Evolutionary conservation across 1,140 invertebrate species (phyloP).

Genomic region (Drosophila tani): DNA sequence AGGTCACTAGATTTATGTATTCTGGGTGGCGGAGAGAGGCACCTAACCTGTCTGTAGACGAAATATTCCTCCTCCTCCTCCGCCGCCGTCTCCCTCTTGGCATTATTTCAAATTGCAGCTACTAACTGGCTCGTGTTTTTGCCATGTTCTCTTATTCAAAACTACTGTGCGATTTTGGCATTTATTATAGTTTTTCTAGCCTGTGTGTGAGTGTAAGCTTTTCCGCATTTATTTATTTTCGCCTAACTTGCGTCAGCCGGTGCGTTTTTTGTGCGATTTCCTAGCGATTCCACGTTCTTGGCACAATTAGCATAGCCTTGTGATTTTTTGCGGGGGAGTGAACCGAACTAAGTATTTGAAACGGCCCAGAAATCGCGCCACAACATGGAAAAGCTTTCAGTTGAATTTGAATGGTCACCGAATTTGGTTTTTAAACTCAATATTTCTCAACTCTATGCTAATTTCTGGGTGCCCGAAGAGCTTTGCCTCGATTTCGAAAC

Average conservation of each 20-base stretch:
- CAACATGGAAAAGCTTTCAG: slow-evolving; percentile 9
- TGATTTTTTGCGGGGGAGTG: slow-evolving; percentile 14
- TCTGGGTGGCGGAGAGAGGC: slow-evolving; percentile 1
- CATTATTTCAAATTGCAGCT: slow-evolving; percentile 44
- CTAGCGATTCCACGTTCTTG: slow-evolving; percentile 55
- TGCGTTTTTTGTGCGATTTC: slow-evolving; percentile 39
- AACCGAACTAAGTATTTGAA: background rate
- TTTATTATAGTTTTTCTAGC: slow-evolving; percentile 33
- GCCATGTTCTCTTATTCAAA: slow-evolving; percentile 17
- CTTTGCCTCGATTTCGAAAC: slow-evolving; percentile 27
- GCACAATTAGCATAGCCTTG: slow-evolving; percentile 75
- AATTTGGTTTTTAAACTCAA: slow-evolving; percentile 16
- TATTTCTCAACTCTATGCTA: slow-evolving; percentile 37
- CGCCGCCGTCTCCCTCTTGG: slow-evolving; percentile 24
- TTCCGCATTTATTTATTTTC: slow-evolving; percentile 62
- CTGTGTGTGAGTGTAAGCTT: slow-evolving; percentile 35
- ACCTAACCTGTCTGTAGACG: slow-evolving; percentile 14
- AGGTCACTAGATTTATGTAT: slow-evolving; percentile 28
- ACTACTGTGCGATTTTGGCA: slow-evolving; percentile 21
- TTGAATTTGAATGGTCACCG: background rate
- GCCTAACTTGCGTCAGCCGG: slow-evolving; percentile 53
- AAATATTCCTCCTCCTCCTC: slow-evolving; percentile 14
- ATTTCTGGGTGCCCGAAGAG: slow-evolving; percentile 10
- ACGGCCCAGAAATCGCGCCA: background rate
- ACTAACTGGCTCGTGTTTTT: slow-evolving; percentile 46